A percentile compares a stretch with the other conserved stretches of the same genome.
phyloP scores from a whole-genome alignment of 2,113 vertebrate species.

The Cheilinus undulatus region DNA sequence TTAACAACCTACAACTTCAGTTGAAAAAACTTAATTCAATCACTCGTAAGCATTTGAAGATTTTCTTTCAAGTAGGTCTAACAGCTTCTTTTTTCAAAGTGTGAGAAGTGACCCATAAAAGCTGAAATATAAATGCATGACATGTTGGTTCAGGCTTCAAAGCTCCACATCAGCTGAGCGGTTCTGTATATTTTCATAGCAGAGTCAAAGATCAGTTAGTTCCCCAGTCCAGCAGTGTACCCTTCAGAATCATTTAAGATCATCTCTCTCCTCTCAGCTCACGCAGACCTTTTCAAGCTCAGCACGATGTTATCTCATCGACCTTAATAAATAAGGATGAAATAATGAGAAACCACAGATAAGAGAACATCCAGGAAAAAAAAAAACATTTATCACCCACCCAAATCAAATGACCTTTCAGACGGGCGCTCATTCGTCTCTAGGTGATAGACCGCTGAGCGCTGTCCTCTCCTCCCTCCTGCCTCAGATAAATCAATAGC shows the following conservation, averaged over 20 bases:
- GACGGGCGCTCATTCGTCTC: conserved; percentile 28
- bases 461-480: conserved; percentile 37
- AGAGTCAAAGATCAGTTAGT: background rate
- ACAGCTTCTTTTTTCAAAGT: too few relatives aligned
- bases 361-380: conserved; percentile 42
- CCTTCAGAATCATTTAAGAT: conserved; percentile 25
- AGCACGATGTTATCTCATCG: conserved; percentile 56
- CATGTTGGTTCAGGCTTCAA: background rate
- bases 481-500: conserved; percentile 44
- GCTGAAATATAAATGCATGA: background rate
- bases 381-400: conserved; percentile 49
- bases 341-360: conserved; percentile 56
- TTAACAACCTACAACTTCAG: too few relatives aligned
- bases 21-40: too few relatives aligned
- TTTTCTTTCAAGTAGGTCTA: too few relatives aligned
- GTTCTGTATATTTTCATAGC: background rate
- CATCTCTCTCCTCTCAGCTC: background rate
- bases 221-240: background rate
- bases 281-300: conserved; percentile 35
- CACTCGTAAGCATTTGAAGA: too few relatives aligned
- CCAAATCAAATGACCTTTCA: conserved; percentile 59
- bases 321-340: conserved; percentile 52
- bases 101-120: background rate
- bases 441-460: background rate
- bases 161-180: background rate